Percentiles rank a stretch among this genome's conserved stretches.
Conservation (phyloP, 2,888 invertebrate genomes). For the Macrosoma leucophasiata region DNA sequence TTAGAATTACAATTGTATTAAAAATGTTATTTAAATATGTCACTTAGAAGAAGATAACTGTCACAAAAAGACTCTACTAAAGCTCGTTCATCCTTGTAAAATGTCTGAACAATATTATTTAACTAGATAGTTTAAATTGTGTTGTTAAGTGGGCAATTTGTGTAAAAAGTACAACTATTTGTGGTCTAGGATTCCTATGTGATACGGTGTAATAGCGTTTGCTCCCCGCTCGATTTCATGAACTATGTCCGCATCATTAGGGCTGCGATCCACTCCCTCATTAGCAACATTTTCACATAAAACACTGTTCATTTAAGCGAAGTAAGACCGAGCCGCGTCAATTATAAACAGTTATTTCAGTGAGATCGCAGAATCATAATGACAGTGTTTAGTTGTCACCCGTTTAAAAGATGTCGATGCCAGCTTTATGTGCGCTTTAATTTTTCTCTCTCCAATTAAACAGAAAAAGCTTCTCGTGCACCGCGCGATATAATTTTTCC, state of each 20-base stretch:
- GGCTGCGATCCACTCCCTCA: slow-evolving; percentile 53
- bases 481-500: slow-evolving; percentile 39
- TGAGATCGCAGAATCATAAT: slow-evolving; percentile 55
- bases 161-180: too few relatives aligned
- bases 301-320: slow-evolving; percentile 55
- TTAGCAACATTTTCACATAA: slow-evolving; percentile 69
- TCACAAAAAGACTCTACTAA: too few relatives aligned
- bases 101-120: too few relatives aligned
- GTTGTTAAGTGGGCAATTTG: too few relatives aligned
- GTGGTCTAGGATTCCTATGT: slow-evolving; percentile 15
- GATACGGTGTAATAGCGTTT: slow-evolving; percentile 21
- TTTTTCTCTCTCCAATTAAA: too few relatives aligned
- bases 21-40: too few relatives aligned
- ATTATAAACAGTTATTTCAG: slow-evolving; percentile 69
- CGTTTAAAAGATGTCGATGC: slow-evolving; percentile 55
- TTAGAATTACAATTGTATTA: too few relatives aligned
- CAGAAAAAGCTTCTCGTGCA: too few relatives aligned
- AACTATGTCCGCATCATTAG: slow-evolving; percentile 59
- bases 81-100: too few relatives aligned
- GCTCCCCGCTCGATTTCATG: slow-evolving; percentile 32
- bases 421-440: slow-evolving; percentile 41
- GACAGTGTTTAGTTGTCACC: slow-evolving; percentile 61
- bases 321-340: slow-evolving; percentile 49
- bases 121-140: too few relatives aligned
- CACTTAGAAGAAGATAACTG: too few relatives aligned